Evolutionary conservation across 1,140 invertebrate genomes (phyloP).

Genomic region (Gyrodactylus bullatarudis): DNA sequence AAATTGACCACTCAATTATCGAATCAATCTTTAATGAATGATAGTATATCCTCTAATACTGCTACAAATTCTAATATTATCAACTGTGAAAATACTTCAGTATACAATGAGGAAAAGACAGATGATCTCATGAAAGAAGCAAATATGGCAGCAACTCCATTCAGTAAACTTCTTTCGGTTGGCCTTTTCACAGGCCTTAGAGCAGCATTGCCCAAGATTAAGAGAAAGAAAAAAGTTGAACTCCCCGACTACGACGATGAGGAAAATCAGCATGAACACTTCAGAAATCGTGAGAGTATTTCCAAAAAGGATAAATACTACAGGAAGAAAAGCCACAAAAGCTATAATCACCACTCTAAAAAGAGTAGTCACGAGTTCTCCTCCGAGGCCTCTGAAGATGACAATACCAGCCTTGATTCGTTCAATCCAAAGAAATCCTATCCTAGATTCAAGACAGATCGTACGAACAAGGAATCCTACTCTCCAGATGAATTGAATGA

Average conservation of each 20-base stretch:
- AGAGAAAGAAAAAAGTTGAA: neutral
- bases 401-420: no score
- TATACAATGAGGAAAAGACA: no score
- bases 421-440: no score
- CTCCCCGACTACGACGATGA: neutral
- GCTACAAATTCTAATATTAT: neutral
- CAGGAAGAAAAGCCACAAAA: neutral
- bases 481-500: no score
- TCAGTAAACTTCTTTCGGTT: neutral
- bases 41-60: neutral
- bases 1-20: neutral
- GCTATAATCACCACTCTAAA: neutral
- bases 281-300: no score
- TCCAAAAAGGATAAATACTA: neutral
- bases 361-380: neutral
- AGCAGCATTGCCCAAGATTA: neutral
- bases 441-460: no score
- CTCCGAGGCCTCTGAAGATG: no score
- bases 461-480: no score
- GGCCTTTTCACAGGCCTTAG: neutral
- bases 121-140: neutral
- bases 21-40: neutral
- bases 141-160: neutral
- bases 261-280: no score
- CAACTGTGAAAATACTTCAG: neutral